phyloP scores from a whole-genome alignment of 2,888 invertebrate genomes.

The Athalia circularis region DNA sequence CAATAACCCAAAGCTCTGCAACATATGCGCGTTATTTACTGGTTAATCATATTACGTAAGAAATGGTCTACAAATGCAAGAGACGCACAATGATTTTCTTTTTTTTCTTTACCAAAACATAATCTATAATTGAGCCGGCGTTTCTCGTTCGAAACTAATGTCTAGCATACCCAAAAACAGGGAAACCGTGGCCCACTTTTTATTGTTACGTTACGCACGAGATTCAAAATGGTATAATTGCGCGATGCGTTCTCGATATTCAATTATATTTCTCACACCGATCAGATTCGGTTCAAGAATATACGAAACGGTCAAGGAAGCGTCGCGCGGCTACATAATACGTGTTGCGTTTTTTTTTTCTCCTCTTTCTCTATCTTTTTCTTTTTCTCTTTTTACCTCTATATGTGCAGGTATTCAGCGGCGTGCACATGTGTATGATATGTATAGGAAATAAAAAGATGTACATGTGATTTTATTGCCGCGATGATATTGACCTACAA shows the following conservation, averaged over 20 bases:
- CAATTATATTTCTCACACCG: slow-evolving; percentile 3
- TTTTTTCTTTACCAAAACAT: too few relatives aligned
- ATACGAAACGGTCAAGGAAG: slow-evolving; percentile 23
- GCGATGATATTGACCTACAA: slow-evolving; percentile 42
- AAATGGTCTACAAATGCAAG: too few relatives aligned
- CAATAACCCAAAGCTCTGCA: too few relatives aligned
- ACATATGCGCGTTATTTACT: too few relatives aligned
- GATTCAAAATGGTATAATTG: slow-evolving; percentile 11
- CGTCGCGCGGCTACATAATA: neutral
- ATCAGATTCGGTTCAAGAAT: slow-evolving; percentile 34
- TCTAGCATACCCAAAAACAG: neutral
- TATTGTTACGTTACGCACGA: neutral
- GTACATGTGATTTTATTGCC: slow-evolving; percentile 23
- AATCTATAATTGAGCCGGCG: neutral
- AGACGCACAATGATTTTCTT: too few relatives aligned
- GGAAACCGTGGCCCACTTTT: slow-evolving; percentile 26
- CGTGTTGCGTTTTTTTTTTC: neutral
- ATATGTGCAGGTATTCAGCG: neutral
- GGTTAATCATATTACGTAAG: too few relatives aligned
- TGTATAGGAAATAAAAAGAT: neutral
- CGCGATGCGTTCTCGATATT: neutral
- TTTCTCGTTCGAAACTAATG: neutral
- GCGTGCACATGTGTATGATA: neutral
- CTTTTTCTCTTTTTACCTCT: neutral
- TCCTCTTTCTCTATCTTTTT: neutral